A percentile compares a stretch with the other conserved stretches of the same genome.
Conservation (phyloP, 2,113 vertebrate species). For the Mobula hypostoma region DNA sequence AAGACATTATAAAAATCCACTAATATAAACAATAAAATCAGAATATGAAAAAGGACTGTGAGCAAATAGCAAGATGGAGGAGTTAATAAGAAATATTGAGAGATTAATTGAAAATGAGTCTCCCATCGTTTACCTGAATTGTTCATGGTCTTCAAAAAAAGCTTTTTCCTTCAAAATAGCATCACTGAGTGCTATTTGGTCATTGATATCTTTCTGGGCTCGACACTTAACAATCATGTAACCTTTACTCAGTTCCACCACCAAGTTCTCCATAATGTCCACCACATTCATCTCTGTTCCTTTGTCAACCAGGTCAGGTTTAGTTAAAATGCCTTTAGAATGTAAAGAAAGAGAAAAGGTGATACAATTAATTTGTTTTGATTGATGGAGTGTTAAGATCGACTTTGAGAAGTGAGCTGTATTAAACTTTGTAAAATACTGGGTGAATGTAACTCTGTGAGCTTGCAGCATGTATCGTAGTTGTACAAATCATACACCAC, state of each 20-base stretch:
- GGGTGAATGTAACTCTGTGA: too few relatives aligned
- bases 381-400: not conserved
- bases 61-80: not conserved
- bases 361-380: not conserved
- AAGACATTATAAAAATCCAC: not conserved
- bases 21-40: too few relatives aligned
- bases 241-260: slow-evolving; percentile 71
- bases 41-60: not conserved
- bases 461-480: too few relatives aligned
- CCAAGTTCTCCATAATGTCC: slow-evolving; percentile 60
- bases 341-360: not conserved
- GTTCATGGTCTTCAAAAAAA: slow-evolving; percentile 65
- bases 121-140: slow-evolving; percentile 59
- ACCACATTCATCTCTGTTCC: slow-evolving; percentile 65
- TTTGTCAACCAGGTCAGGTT: slow-evolving; percentile 78
- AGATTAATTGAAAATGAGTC: not conserved
- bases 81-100: not conserved
- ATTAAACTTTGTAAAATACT: too few relatives aligned
- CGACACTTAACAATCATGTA: slow-evolving; percentile 84
- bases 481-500: too few relatives aligned
- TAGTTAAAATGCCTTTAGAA: slow-evolving; percentile 74
- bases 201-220: slow-evolving; percentile 67
- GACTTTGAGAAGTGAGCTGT: not conserved
- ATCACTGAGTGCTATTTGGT: slow-evolving; percentile 56
- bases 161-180: slow-evolving; percentile 61